A percentile compares a stretch with the other conserved stretches of the same genome.
These are phyloP conservation scores for Leptinotarsa haldemani DNA, from an alignment of 2,888 invertebrate species.

Conservation along the genomic window DNA sequence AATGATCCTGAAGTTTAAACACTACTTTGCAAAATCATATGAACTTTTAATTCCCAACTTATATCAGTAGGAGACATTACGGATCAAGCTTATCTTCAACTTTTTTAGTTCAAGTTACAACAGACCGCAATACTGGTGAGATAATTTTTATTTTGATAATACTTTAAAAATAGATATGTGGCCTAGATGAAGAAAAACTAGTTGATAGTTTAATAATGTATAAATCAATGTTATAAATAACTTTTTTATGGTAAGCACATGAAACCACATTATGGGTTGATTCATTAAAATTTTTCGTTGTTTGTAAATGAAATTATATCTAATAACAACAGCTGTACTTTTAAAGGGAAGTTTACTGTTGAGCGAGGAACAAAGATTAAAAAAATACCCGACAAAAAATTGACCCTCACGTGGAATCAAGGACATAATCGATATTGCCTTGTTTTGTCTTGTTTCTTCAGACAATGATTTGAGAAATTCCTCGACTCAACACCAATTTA, in stretches of 20 bases:
- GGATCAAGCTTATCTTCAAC: constrained; percentile 10
- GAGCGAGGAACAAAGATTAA: neutral
- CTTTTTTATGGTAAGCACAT: constrained; percentile 6
- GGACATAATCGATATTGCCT: no score
- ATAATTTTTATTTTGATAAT: constrained; percentile 20
- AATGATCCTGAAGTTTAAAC: neutral
- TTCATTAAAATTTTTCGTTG: neutral
- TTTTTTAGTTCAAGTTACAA: constrained; percentile 11
- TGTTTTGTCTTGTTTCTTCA: no score
- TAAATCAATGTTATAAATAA: constrained; percentile 27
- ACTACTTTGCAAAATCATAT: neutral
- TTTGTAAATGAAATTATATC: neutral
- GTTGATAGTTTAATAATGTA: constrained; percentile 12
- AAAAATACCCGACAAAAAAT: no score
- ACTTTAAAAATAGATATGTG: constrained; percentile 11
- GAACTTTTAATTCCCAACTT: neutral
- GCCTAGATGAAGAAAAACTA: constrained; percentile 15
- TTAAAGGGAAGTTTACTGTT: neutral
- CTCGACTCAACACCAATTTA: no score
- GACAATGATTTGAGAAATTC: no score
- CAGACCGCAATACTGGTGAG: constrained; percentile 13
- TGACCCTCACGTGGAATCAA: no score
- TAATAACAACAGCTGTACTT: neutral
- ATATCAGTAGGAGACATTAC: neutral
- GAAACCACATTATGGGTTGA: neutral